These are phyloP conservation scores for Lepus americanus DNA, from an alignment of 2,113 vertebrate genomes.

Conservation along the genomic window DNA sequence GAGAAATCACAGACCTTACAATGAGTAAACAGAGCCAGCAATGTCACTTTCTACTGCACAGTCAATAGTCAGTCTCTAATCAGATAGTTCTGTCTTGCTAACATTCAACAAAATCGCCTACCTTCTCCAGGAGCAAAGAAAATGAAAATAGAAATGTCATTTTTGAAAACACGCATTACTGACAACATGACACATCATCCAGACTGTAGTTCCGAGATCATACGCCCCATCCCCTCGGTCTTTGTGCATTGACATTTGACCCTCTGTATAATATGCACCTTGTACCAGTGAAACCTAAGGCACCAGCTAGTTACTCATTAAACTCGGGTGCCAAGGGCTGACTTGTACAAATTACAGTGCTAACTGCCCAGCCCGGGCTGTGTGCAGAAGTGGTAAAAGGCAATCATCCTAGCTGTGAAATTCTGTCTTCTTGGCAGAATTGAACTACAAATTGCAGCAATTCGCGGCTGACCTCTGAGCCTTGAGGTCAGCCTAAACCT, in stretches of 20 bases:
- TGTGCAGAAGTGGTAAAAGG: constrained; percentile 74
- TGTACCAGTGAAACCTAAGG: constrained; percentile 87
- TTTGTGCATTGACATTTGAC: constrained; percentile 86
- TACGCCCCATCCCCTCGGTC: neutral
- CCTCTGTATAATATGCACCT: constrained; percentile 89
- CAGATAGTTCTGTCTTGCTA: constrained; percentile 3
- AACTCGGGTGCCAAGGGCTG: constrained; percentile 88
- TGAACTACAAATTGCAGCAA: constrained; percentile 87
- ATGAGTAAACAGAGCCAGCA: neutral
- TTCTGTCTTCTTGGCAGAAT: constrained; percentile 90
- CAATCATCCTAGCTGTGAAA: constrained; percentile 85
- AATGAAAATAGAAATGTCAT: neutral
- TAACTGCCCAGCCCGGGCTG: constrained; percentile 80
- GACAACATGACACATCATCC: neutral
- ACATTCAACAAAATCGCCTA: constrained; percentile 4
- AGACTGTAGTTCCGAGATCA: neutral
- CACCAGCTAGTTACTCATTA: constrained; percentile 91
- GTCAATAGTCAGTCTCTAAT: constrained; percentile 15
- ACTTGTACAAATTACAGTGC: constrained; percentile 87
- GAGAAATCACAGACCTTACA: neutral
- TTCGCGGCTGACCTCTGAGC: constrained; percentile 88
- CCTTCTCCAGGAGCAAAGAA: constrained; percentile 33
- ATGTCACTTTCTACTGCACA: constrained; percentile 45
- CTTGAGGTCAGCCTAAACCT: constrained; percentile 85
- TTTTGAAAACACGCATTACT: constrained; percentile 11